Conservation (phyloP, 2,113 vertebrate genomes). For the Platichthys stellatus region DNA sequence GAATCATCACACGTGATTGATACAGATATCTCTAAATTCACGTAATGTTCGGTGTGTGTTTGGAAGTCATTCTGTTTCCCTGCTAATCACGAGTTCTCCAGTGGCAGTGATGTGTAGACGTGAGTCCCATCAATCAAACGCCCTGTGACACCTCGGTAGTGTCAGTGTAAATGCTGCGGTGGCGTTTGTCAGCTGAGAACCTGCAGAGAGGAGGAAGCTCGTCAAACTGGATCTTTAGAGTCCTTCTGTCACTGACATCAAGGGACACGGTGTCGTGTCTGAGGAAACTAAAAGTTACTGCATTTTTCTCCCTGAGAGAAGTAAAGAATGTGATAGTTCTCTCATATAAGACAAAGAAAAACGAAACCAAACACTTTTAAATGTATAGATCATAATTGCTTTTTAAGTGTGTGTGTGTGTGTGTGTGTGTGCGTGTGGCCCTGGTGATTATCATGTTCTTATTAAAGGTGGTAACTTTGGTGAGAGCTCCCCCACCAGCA, state of each 20-base stretch:
- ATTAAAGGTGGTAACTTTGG: not conserved
- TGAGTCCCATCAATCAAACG: constrained; percentile 19
- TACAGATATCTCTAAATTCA: not conserved
- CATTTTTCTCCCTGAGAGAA: no score
- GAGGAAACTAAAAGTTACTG: not conserved
- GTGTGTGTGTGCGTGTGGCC: no score
- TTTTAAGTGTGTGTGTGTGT: no score
- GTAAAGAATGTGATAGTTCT: no score
- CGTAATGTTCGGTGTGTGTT: no score
- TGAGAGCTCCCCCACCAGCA: not conserved
- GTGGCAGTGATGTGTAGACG: not conserved
- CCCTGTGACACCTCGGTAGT: constrained; percentile 2
- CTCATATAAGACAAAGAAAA: no score
- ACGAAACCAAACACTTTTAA: no score
- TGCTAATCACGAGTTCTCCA: not conserved
- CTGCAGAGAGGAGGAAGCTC: constrained; percentile 3
- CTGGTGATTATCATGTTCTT: not conserved
- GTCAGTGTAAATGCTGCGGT: constrained; percentile 19
- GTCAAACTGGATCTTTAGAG: constrained; percentile 32
- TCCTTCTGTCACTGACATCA: constrained; percentile 26
- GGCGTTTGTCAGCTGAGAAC: constrained; percentile 29
- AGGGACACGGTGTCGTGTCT: constrained; percentile 24
- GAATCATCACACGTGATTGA: not conserved
- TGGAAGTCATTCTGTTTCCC: not conserved
- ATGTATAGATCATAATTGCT: no score